Conservation (phyloP, 2,888 invertebrate species). For the Epinotia bilunana region DNA sequence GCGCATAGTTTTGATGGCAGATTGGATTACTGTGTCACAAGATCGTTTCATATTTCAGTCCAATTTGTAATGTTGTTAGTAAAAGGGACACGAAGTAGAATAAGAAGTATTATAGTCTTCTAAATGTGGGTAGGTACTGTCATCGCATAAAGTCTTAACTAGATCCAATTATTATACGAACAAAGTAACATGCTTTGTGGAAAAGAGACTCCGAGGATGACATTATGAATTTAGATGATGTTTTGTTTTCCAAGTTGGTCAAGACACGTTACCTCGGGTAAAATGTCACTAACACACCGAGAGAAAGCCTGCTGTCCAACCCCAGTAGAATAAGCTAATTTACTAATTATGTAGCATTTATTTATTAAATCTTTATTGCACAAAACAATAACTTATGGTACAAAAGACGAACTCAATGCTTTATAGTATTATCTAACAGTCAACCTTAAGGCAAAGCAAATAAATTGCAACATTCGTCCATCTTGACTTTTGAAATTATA, state of each 20-base stretch:
- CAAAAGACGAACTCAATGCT: too few relatives aligned
- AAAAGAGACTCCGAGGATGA: not conserved
- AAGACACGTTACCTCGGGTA: not conserved
- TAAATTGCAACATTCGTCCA: not conserved
- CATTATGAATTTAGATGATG: too few relatives aligned
- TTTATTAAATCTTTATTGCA: too few relatives aligned
- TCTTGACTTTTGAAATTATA: not conserved
- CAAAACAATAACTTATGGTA: too few relatives aligned
- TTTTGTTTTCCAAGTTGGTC: too few relatives aligned
- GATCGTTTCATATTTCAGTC: not conserved
- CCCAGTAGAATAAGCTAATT: not conserved
- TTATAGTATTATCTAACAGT: too few relatives aligned
- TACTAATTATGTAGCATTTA: not conserved
- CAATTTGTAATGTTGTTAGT: not conserved
- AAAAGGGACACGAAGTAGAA: too few relatives aligned
- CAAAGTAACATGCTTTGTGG: not conserved
- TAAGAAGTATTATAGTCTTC: too few relatives aligned
- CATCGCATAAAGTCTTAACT: not conserved
- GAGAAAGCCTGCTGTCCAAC: not conserved
- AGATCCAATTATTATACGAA: not conserved
- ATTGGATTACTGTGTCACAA: slow-evolving; percentile 13
- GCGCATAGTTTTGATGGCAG: slow-evolving; percentile 11
- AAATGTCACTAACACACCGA: not conserved
- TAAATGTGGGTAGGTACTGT: too few relatives aligned
- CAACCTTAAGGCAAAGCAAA: too few relatives aligned